Evolutionary conservation across 1,140 invertebrate species (phyloP).

Genomic region (Halyomorpha halys): DNA sequence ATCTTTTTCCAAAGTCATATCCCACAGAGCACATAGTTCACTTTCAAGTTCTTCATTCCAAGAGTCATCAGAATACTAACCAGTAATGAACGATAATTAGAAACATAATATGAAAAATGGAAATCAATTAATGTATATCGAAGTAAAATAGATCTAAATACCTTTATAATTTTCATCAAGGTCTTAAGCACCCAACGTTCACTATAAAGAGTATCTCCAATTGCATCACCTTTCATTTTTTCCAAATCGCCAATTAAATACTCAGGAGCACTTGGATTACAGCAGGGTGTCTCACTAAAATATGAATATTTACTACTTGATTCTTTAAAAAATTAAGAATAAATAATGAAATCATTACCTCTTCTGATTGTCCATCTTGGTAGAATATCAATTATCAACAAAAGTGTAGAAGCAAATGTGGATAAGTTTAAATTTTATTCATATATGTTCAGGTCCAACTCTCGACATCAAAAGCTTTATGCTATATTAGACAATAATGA

Average conservation of each 20-base stretch:
- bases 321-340: not conserved
- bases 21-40: constrained; percentile 63
- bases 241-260: constrained; percentile 37
- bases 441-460: too few relatives aligned
- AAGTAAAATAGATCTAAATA: constrained; percentile 28
- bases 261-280: constrained; percentile 18
- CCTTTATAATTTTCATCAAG: constrained; percentile 41
- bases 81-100: not conserved
- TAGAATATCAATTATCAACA: too few relatives aligned
- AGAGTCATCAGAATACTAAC: constrained; percentile 37
- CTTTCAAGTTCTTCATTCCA: constrained; percentile 48
- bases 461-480: too few relatives aligned
- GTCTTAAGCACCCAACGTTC: constrained; percentile 58
- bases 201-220: constrained; percentile 64
- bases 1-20: constrained; percentile 62
- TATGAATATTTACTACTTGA: not conserved
- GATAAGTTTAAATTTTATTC: too few relatives aligned
- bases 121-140: constrained; percentile 16
- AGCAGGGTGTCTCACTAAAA: constrained; percentile 15
- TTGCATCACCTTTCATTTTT: constrained; percentile 54
- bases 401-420: too few relatives aligned
- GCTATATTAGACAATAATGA: too few relatives aligned
- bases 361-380: too few relatives aligned
- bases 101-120: not conserved
- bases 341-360: too few relatives aligned